Evolutionary conservation across 2,113 vertebrate genomes (phyloP), one percentile per base, ranked within the genome.

Genomic region (Pseudolaguvia tuberculata): DNA sequence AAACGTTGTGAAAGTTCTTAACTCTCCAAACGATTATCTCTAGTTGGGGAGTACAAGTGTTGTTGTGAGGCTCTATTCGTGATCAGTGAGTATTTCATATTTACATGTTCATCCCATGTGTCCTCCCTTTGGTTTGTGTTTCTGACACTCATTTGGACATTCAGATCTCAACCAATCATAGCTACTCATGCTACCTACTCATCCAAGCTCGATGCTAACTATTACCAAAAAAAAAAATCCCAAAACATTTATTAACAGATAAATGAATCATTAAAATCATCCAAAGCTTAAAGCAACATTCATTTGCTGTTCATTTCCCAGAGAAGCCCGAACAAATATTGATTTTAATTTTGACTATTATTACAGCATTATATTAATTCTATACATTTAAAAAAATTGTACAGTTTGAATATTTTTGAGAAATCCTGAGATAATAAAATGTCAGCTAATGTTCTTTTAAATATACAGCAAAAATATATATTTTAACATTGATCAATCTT

Each of bases 81-180:
- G 88, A 88, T 87, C 93, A 96, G 97, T 97, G 96, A 98, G 96
- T 98, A 97, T 94, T 88, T 90, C 91, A 82, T 88, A 84, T 93
- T 92, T 93, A 90, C 92, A 88, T 90, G 91, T 94, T 89, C 97
- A 95, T 94, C 85, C 88, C 93, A 91, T 90, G 83, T 87, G 84
- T 88, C 87, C 86, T 86, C 87, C 86, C 83, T 84, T 67, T 84
- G 15, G n/a, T 6, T 31, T 10, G 21, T 39, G 31, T 23, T 45
- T 84, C 84, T 88, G 90, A 86, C 85, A 79, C 87, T 87, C 93
- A 90, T 86, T 84, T 84, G 89, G 88, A 84, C 84, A 83, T 23
- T 69, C 55, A 70, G 15, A 20, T 58, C 69, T 71, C 84, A 74
- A 74, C 82, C 88, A 84, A 84, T 86, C 90, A 88, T 85, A 88